Conservation (phyloP, 2,888 invertebrate species). For the Conomelus anceps region DNA sequence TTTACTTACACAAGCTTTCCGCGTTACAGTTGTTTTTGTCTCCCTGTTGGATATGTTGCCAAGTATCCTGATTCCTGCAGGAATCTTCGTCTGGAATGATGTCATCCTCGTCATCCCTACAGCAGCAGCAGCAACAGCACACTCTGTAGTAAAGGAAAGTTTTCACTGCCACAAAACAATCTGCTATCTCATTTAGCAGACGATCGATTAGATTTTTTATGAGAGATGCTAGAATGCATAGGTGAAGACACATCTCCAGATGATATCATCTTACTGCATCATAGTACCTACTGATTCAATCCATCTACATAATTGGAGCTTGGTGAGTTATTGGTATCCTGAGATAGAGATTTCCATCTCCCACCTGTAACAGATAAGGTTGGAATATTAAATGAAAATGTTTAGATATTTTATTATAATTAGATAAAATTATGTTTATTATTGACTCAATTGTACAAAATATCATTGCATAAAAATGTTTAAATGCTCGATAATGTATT, state of each 20-base stretch:
- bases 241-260: slow-evolving; percentile 32
- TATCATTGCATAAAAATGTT: too few relatives aligned
- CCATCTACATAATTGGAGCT: too few relatives aligned
- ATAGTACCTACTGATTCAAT: too few relatives aligned
- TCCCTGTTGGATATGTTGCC: slow-evolving; percentile 24
- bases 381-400: too few relatives aligned
- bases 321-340: too few relatives aligned
- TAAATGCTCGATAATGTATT: too few relatives aligned
- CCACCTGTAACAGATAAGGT: not conserved
- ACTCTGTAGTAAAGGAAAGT: slow-evolving; percentile 22
- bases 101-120: slow-evolving; percentile 24
- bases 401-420: too few relatives aligned
- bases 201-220: slow-evolving; percentile 32
- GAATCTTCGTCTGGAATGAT: slow-evolving; percentile 9
- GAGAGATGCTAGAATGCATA: slow-evolving; percentile 33
- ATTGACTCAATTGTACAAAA: too few relatives aligned
- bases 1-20: not conserved
- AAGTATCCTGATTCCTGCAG: not conserved
- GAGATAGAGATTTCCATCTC: too few relatives aligned
- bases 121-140: slow-evolving; percentile 7
- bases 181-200: slow-evolving; percentile 34
- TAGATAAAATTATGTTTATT: too few relatives aligned
- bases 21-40: not conserved
- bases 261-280: not conserved
- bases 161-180: slow-evolving; percentile 25